Percentiles rank a stretch among this genome's conserved stretches.
Conservation (phyloP, 2,113 vertebrate genomes). For the Condylura cristata region DNA sequence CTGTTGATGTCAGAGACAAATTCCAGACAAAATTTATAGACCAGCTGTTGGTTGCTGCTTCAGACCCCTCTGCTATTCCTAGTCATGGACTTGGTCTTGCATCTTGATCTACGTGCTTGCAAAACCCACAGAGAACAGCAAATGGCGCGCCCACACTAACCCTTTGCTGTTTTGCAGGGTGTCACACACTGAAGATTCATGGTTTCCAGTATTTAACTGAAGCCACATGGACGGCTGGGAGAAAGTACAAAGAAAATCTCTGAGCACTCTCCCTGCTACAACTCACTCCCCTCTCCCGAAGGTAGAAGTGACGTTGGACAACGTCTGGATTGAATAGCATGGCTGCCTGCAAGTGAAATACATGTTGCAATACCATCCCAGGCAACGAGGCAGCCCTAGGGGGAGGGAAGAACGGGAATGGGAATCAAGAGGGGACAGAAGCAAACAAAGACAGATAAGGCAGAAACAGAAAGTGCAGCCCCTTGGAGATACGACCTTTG, state of each 20-base stretch:
- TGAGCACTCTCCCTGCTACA: neutral
- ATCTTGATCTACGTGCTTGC: constrained; percentile 28
- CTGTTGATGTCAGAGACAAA: constrained; percentile 18
- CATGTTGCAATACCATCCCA: neutral
- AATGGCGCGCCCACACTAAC: neutral
- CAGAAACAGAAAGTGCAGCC: neutral
- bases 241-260: constrained; percentile 53
- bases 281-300: neutral
- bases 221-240: constrained; percentile 16
- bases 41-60: neutral
- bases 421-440: neutral
- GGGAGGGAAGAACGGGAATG: neutral
- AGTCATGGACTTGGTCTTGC: constrained; percentile 30
- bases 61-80: constrained; percentile 27
- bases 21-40: constrained; percentile 37
- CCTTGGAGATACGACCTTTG: neutral
- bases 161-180: neutral
- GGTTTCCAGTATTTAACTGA: neutral
- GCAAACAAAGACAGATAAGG: neutral
- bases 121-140: neutral
- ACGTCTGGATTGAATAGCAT: too few relatives aligned
- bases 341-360: constrained; percentile 45
- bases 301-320: neutral
- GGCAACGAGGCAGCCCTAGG: neutral
- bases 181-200: neutral